phyloP scores from a whole-genome alignment of 2,797 vertebrate genomes.

The Garrulus glandarius region DNA sequence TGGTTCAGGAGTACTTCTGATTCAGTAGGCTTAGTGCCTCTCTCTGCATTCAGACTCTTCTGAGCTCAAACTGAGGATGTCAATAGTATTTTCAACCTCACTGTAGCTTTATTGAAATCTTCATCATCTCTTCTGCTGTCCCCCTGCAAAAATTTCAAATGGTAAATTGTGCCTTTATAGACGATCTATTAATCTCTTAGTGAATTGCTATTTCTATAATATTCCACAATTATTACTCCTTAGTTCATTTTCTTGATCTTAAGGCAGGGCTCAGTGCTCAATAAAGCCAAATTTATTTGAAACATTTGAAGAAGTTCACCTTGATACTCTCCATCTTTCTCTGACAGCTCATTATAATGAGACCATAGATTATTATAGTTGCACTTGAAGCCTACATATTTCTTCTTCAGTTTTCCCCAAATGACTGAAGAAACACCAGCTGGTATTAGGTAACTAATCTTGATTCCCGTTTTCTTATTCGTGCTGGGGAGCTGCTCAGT shows the following conservation, averaged over 20 bases:
- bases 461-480: conserved; percentile 4
- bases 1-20: neutral
- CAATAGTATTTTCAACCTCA: neutral
- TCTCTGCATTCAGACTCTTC: neutral
- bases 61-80: neutral
- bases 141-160: neutral
- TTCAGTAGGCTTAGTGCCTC: neutral
- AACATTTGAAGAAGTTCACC: neutral
- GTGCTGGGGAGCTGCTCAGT: neutral
- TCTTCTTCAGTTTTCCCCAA: neutral
- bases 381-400: neutral
- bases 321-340: neutral
- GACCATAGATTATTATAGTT: neutral
- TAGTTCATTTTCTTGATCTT: conserved; percentile 6
- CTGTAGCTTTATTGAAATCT: neutral
- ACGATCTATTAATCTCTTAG: neutral
- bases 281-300: neutral
- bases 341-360: neutral
- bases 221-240: neutral
- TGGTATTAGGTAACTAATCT: conserved; percentile 21
- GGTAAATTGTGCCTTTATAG: neutral
- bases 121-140: neutral
- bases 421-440: neutral
- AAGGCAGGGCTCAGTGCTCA: neutral
- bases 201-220: neutral